Evolutionary conservation across 2,888 invertebrate species (phyloP), one percentile per base, ranked within the genome.

Genomic region (Cerastoderma edule): DNA sequence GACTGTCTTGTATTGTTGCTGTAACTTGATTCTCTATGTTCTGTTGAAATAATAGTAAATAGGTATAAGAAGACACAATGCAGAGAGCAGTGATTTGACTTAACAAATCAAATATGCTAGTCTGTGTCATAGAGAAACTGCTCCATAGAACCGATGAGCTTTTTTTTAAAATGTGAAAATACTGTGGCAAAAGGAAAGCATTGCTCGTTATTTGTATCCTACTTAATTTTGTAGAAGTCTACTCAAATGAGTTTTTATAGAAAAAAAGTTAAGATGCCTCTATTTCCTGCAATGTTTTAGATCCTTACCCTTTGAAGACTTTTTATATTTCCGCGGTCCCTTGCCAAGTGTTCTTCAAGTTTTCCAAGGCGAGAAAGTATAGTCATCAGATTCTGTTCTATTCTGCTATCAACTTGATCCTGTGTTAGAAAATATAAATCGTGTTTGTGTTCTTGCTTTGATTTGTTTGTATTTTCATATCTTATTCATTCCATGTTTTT

Each of bases 371-470:
- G 75, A 8, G 74, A 81, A 54, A 87, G 83, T 39, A 90, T 68
- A 0, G 75, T 54, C 66, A 84, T 80, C 39, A 85, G 67, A 28
- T 75, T 77, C 24, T 90, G 87, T 30, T 90, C 89, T 22, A 89
- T 77, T 39, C 83, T 75, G 65, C 84, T 77, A 48, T 90, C 87
- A 5, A 90, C 65, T 74, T 87, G 88, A 44, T 85, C 87, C 91
- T 91, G 76, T 5, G 78, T 73, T 54, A 54, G 2, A 30, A 69
- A 24, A 74, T 8, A 8, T 22, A 48, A 8, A 48, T 22, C 19
- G 44, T 44, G 44, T 44, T 10, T 44, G 44, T 44, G 44, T 44
- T 10, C 10, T 10, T 10, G 44, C 10, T 10, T 10, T 10, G 44
- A 19, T 10, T 10, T 10, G 44, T 10, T 10, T 44, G 10, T 44